Evolutionary conservation across 2,888 invertebrate species (phyloP).

Genomic region (Eristalis arbustorum): DNA sequence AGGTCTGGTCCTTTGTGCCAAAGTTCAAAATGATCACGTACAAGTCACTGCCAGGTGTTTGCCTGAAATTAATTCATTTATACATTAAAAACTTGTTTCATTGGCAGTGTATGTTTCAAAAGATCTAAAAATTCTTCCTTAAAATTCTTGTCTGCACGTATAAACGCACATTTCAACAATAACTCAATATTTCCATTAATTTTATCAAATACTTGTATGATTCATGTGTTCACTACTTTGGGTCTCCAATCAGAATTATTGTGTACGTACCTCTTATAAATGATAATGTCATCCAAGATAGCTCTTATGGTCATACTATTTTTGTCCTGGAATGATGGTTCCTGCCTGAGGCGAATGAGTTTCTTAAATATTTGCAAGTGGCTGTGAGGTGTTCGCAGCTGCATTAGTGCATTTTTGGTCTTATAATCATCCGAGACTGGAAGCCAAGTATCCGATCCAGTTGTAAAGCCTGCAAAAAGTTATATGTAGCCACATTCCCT

Average conservation of each 20-base stretch:
- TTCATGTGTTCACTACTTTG: no score
- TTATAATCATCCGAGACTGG: conserved; percentile 85
- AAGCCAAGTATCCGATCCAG: conserved; percentile 83
- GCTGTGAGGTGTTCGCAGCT: conserved; percentile 81
- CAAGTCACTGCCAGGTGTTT: conserved; percentile 74
- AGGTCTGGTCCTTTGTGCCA: conserved; percentile 78
- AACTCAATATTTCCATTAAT: no score
- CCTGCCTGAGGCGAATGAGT: conserved; percentile 82
- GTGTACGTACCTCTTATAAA: conserved; percentile 76
- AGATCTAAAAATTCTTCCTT: no score
- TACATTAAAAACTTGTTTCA: no score
- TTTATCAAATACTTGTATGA: no score
- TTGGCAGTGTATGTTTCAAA: no score
- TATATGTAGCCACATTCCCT: no score
- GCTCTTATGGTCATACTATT: conserved; percentile 75
- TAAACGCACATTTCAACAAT: no score
- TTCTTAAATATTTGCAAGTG: conserved; percentile 85
- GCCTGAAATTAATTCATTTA: no score
- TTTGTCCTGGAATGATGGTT: conserved; percentile 76
- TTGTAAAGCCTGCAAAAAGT: conserved; percentile 75
- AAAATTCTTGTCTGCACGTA: no score
- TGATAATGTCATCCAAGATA: conserved; percentile 74
- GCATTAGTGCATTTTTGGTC: conserved; percentile 83
- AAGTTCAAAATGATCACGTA: conserved; percentile 82
- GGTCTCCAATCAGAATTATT: no score